Evolutionary conservation across 2,888 invertebrate genomes (phyloP), one percentile per base, ranked within the genome.

Genomic region (Patella pellucida): DNA sequence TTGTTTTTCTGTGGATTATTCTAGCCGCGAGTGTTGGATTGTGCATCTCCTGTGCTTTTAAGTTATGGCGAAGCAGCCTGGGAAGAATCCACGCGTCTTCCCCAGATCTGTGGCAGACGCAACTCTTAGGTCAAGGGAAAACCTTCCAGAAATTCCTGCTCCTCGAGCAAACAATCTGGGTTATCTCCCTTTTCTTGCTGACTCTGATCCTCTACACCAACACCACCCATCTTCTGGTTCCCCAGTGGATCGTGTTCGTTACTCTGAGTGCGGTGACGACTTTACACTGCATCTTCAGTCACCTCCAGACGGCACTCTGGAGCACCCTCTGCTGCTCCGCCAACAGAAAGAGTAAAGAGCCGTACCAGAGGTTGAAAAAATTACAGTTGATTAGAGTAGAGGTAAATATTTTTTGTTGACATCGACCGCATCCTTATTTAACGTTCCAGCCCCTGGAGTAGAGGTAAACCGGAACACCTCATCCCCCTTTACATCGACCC

Each of bases 301-400:
- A 81, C 70, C 76, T 84, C 12, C 83, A 84, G 73, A 79, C 85
- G 76, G 78, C 80, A 71, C 77, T 86, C 81, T 87, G 86, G 86
- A 83, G 82, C 54, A 74, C 80, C 9, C 82, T 84, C 62, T 78
- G 77, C 54, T 86, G 85, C 74, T 84, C 85, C 69, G 74, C 80
- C 14, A 78, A 79, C 56, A 76, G 75, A 68, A 76, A 76, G 50
- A 83, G 82, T 56, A 84, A 85, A 72, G 86, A 87, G 73, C 85
- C 86, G 9, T 84, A 84, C 74, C 82, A 86, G 72, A 82, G 84
- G 73, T 79, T 88, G 71, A 88, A 88, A 77, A 85, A 86, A 71
- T 75, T 88, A 72, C 85, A 87, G 72, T 82, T 88, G n/a, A 78
- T 88, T 14, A 84, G 82, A 79, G 82, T 85, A 19, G 87, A 88